These are phyloP conservation scores for Hermaeophaga mercurialis DNA, from an alignment of 2,888 invertebrate genomes.

Conservation along the genomic window DNA sequence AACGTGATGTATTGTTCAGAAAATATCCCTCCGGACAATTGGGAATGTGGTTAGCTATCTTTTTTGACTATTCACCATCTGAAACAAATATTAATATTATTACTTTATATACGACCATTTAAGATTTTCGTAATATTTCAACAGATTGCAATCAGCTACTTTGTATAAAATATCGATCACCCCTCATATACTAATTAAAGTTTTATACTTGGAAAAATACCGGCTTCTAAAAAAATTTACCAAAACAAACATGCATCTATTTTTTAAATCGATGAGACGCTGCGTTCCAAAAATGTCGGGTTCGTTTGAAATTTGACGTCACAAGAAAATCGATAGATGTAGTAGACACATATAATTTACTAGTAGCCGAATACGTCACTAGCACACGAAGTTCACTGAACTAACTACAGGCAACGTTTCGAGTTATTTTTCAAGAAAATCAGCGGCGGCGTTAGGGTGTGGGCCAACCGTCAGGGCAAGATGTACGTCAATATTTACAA, in stretches of 20 bases:
- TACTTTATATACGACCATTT: too few relatives aligned
- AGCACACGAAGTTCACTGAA: slow-evolving; percentile 15
- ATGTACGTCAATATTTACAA: too few relatives aligned
- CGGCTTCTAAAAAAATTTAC: too few relatives aligned
- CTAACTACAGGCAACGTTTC: slow-evolving; percentile 10
- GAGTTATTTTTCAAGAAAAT: slow-evolving; percentile 12
- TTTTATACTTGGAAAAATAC: too few relatives aligned
- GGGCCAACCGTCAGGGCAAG: too few relatives aligned
- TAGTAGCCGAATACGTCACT: slow-evolving; percentile 10
- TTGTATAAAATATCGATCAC: too few relatives aligned
- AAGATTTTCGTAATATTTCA: too few relatives aligned
- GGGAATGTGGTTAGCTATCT: slow-evolving; percentile 4
- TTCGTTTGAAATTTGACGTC: slow-evolving; percentile 7
- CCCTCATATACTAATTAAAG: too few relatives aligned
- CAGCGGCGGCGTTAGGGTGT: too few relatives aligned
- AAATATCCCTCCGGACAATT: slow-evolving; percentile 8
- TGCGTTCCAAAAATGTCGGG: slow-evolving; percentile 11
- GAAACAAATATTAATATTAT: slow-evolving; percentile 25
- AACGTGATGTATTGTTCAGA: slow-evolving; percentile 21
- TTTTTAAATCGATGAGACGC: too few relatives aligned
- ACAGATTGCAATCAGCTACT: too few relatives aligned
- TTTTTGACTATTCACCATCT: slow-evolving; percentile 12
- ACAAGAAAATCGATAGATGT: slow-evolving; percentile 18
- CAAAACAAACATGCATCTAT: too few relatives aligned
- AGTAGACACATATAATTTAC: slow-evolving; percentile 10